phyloP scores from a whole-genome alignment of 2,113 vertebrate species.

The Trematocara marginatum region DNA sequence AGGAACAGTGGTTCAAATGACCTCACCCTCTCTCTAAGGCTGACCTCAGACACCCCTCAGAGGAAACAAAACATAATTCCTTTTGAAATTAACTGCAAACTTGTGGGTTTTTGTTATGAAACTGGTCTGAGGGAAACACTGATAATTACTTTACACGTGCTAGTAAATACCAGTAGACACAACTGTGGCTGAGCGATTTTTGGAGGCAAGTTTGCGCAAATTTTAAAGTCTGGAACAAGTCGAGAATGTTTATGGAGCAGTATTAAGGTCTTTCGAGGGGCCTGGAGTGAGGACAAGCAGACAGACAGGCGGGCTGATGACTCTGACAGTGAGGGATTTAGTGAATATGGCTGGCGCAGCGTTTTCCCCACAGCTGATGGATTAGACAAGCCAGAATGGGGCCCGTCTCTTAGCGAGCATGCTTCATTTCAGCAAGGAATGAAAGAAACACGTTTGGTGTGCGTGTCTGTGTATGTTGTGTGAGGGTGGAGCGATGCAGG shows the following conservation, averaged over 20 bases:
- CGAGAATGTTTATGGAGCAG: neutral
- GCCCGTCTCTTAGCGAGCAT: neutral
- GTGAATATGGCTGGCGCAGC: slow-evolving; percentile 33
- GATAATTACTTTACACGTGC: neutral
- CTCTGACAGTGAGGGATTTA: slow-evolving; percentile 30
- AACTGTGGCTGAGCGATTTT: neutral
- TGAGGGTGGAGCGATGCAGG: neutral
- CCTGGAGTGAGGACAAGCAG: neutral
- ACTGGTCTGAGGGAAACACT: neutral
- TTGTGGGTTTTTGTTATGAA: neutral
- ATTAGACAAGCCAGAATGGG: slow-evolving; percentile 40
- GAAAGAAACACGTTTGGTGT: slow-evolving; percentile 7
- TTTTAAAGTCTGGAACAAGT: neutral
- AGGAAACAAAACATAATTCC: neutral
- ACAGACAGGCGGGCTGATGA: neutral
- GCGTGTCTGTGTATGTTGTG: neutral
- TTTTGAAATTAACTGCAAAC: neutral
- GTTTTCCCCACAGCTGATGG: slow-evolving; percentile 45
- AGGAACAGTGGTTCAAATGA: neutral
- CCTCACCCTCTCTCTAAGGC: neutral
- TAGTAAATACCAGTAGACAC: neutral
- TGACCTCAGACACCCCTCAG: neutral
- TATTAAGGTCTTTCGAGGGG: neutral
- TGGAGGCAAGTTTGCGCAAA: neutral
- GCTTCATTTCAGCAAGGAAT: slow-evolving; percentile 21